Percentiles rank a stretch among this genome's conserved stretches.
These are phyloP conservation scores for Hydroisotoma schaefferi DNA, from an alignment of 2,888 invertebrate species.

Conservation along the genomic window DNA sequence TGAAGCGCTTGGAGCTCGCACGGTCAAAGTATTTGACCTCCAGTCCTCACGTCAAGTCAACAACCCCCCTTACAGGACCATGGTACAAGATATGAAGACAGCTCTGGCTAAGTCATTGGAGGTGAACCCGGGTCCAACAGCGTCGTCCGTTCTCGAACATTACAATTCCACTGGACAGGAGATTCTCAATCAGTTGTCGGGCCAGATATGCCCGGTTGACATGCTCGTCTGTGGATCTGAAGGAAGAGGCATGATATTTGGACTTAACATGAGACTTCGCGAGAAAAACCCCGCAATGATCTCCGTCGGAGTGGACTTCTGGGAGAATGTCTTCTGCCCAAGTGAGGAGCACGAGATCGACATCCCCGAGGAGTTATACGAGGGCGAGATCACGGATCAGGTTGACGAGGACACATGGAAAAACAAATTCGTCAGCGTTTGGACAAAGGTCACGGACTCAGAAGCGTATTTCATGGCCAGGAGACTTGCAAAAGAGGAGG, in stretches of 20 bases:
- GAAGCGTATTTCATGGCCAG: conserved; percentile 19
- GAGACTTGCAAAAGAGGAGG: conserved; percentile 20
- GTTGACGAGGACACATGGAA: background rate
- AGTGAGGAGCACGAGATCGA: background rate
- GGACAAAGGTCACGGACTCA: conserved; percentile 4
- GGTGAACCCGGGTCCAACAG: background rate
- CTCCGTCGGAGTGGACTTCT: background rate
- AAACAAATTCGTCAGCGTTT: conserved; percentile 1
- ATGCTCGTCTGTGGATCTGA: conserved; percentile 1
- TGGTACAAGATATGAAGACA: background rate
- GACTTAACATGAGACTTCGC: background rate
- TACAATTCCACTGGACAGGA: background rate
- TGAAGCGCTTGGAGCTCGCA: background rate
- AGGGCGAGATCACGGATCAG: too few species aligned
- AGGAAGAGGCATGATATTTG: background rate
- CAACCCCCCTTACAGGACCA: background rate
- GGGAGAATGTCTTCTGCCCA: background rate
- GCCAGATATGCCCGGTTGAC: background rate
- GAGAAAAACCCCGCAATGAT: background rate
- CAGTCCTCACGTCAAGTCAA: too few species aligned
- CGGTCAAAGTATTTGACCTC: too few species aligned
- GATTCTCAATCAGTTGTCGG: background rate
- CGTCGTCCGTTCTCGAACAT: background rate
- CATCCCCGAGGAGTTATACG: background rate
- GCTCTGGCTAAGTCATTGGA: background rate